A percentile compares a stretch with the other conserved stretches of the same genome.
Conservation (phyloP, 2,113 vertebrate genomes). For the Ammodytes dubius region DNA sequence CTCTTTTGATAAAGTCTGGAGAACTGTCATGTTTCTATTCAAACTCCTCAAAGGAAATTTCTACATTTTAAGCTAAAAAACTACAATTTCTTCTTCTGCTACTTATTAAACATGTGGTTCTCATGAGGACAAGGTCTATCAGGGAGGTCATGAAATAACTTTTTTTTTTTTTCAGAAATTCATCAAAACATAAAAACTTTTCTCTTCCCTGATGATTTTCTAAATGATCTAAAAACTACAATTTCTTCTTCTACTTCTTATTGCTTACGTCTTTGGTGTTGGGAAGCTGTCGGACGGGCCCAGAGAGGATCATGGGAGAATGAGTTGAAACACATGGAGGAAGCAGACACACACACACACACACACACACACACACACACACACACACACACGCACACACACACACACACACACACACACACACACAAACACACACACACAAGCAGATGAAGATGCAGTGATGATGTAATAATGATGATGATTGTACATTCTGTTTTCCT, state of each 20-base stretch:
- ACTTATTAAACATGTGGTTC: not conserved
- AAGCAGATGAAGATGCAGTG: slow-evolving; percentile 43
- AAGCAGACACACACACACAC: slow-evolving; percentile 28
- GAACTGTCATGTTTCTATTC: too few species aligned
- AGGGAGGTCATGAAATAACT: not conserved
- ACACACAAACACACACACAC: slow-evolving; percentile 1
- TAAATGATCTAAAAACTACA: not conserved
- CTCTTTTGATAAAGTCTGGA: too few species aligned
- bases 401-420: slow-evolving; percentile 25
- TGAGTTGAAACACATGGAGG: slow-evolving; percentile 21
- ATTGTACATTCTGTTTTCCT: not conserved
- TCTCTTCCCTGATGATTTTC: not conserved
- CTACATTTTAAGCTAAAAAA: too few species aligned
- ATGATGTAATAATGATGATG: slow-evolving; percentile 29
- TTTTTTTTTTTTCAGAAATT: too few species aligned
- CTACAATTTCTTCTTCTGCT: not conserved
- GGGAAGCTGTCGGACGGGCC: slow-evolving; percentile 84
- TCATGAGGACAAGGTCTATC: not conserved
- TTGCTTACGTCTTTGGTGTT: slow-evolving; percentile 89
- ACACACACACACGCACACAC: too few species aligned
- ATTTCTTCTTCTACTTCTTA: not conserved
- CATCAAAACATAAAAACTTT: not conserved
- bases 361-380: too few species aligned
- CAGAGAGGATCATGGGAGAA: slow-evolving; percentile 64
- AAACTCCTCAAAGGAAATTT: too few species aligned